These are phyloP conservation scores for Strongylocentrotus purpuratus DNA, from an alignment of 35 echinoderm and acorn worm genomes.

Conservation along the genomic window DNA sequence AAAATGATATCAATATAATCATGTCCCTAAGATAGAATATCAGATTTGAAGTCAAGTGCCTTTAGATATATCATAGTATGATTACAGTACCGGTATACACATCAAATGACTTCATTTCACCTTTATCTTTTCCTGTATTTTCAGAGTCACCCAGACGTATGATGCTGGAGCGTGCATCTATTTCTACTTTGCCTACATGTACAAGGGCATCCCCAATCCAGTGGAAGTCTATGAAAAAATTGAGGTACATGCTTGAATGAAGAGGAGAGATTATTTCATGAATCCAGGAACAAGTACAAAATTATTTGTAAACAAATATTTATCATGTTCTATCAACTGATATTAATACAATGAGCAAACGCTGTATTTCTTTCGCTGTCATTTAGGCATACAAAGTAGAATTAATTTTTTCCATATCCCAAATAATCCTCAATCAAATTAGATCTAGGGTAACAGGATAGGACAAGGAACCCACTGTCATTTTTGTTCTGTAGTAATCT, in stretches of 20 bases:
- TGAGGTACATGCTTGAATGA: slow-evolving; percentile 67
- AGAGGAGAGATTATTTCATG: background rate
- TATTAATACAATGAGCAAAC: background rate
- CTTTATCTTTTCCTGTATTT: background rate
- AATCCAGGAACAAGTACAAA: background rate
- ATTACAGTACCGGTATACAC: too few relatives aligned
- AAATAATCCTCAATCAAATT: background rate
- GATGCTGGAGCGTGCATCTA: slow-evolving; percentile 97
- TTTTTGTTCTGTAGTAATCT: background rate
- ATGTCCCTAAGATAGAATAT: too few relatives aligned
- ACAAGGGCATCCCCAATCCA: slow-evolving; percentile 84
- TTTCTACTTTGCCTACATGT: slow-evolving; percentile 98
- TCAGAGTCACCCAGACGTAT: slow-evolving; percentile 94
- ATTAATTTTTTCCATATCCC: background rate
- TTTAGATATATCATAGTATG: too few relatives aligned
- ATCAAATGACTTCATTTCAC: background rate
- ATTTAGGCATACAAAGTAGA: background rate
- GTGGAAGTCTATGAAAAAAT: slow-evolving; percentile 92
- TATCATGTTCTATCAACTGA: background rate
- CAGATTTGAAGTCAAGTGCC: too few relatives aligned
- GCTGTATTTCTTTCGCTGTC: too few relatives aligned
- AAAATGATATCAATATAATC: too few relatives aligned
- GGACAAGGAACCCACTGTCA: too few relatives aligned
- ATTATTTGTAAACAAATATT: background rate
- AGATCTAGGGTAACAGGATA: background rate